phyloP scores from a whole-genome alignment of 2,888 invertebrate species.

The Mesorhabditis spiculigera region DNA sequence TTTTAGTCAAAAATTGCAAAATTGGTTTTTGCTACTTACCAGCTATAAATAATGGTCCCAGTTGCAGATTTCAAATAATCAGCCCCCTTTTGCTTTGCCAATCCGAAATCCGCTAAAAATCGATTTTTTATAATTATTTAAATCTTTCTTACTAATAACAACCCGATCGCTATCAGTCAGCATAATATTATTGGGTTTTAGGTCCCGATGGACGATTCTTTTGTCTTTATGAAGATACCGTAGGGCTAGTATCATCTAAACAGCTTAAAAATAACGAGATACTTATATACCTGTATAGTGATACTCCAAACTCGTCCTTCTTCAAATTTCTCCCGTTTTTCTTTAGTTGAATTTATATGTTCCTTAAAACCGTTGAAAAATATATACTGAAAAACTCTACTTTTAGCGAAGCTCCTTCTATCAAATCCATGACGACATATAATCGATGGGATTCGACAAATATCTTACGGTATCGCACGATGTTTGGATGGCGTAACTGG shows the following conservation, averaged over 20 bases:
- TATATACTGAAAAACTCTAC: too few relatives aligned
- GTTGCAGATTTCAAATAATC: slow-evolving; percentile 62
- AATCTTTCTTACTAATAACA: slow-evolving; percentile 29
- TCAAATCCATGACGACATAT: slow-evolving; percentile 63
- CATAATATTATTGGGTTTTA: slow-evolving; percentile 49
- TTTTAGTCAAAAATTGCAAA: too few relatives aligned
- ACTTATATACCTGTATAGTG: slow-evolving; percentile 59
- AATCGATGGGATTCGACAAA: slow-evolving; percentile 60
- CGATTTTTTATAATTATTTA: slow-evolving; percentile 6
- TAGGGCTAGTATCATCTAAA: slow-evolving; percentile 60
- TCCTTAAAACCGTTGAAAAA: slow-evolving; percentile 39
- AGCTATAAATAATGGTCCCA: slow-evolving; percentile 62
- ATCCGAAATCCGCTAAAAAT: slow-evolving; percentile 62
- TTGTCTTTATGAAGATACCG: slow-evolving; percentile 63
- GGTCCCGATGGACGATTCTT: slow-evolving; percentile 55
- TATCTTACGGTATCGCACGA: slow-evolving; percentile 62
- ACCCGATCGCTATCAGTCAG: slow-evolving; percentile 37
- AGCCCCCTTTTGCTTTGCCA: slow-evolving; percentile 62
- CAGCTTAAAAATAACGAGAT: background rate
- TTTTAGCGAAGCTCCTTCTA: slow-evolving; percentile 61
- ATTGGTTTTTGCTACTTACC: slow-evolving; percentile 49
- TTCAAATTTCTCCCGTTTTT: slow-evolving; percentile 59
- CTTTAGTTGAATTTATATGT: slow-evolving; percentile 61
- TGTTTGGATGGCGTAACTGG: slow-evolving; percentile 61
- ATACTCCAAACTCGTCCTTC: slow-evolving; percentile 62